Evolutionary conservation across 2,888 invertebrate genomes (phyloP).

Genomic region (Muscina levida): DNA sequence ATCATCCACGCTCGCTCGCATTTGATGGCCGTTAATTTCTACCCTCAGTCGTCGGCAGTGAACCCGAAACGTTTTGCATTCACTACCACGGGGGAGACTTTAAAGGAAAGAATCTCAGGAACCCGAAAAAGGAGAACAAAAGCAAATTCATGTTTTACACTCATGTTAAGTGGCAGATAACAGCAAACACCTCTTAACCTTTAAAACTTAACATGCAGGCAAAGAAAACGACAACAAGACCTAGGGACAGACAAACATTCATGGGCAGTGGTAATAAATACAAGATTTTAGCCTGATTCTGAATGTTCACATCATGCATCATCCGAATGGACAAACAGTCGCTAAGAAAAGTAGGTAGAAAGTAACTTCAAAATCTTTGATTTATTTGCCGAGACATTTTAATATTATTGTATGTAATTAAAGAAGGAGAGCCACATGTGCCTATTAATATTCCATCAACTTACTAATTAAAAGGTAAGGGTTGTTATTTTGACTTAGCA

Average conservation of each 20-base stretch:
- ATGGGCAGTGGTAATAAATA: not conserved
- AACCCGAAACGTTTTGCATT: slow-evolving; percentile 34
- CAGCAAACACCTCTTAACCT: slow-evolving; percentile 66
- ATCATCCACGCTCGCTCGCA: slow-evolving; percentile 42
- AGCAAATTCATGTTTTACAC: slow-evolving; percentile 66
- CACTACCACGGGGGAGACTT: not conserved
- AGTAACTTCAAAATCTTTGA: too few species aligned
- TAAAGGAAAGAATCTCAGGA: slow-evolving; percentile 8
- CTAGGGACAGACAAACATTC: not conserved
- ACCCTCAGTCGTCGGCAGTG: slow-evolving; percentile 48
- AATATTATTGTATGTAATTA: too few species aligned
- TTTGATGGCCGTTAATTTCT: slow-evolving; percentile 65
- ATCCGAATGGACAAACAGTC: not conserved
- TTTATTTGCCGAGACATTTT: too few species aligned
- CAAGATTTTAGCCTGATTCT: slow-evolving; percentile 30
- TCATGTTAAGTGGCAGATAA: slow-evolving; percentile 67
- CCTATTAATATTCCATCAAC: too few species aligned
- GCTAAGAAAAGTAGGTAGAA: too few species aligned
- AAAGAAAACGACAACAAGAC: not conserved
- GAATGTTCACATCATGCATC: slow-evolving; percentile 32
- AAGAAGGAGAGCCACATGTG: too few species aligned
- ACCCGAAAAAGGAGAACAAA: slow-evolving; percentile 47
- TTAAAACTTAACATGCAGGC: slow-evolving; percentile 17
- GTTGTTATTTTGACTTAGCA: too few species aligned
- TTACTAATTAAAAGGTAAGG: too few species aligned